phyloP scores from a whole-genome alignment of 2,113 vertebrate species.

The Muntiacus muntjak region DNA sequence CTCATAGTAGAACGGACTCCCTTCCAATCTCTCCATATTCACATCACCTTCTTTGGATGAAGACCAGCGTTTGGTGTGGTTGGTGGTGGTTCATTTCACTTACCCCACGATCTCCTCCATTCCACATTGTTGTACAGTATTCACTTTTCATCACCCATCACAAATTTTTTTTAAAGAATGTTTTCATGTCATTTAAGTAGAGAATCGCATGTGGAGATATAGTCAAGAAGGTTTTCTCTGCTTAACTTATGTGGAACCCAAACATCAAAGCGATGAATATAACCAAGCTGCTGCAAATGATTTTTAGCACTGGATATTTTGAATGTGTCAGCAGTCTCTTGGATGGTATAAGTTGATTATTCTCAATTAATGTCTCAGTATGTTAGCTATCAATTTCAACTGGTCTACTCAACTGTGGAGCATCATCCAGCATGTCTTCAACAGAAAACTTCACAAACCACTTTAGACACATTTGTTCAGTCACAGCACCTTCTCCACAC shows the following conservation, averaged over 20 bases:
- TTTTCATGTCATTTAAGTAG: neutral
- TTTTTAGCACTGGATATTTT: neutral
- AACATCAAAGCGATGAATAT: neutral
- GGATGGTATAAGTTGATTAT: neutral
- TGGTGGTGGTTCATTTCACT: neutral
- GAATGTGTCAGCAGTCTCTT: neutral
- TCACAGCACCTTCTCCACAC: neutral
- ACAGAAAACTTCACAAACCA: neutral
- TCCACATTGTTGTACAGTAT: neutral
- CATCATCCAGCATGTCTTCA: neutral
- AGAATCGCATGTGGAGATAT: neutral
- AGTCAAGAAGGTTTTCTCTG: neutral
- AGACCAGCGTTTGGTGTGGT: neutral
- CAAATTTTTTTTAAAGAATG: neutral
- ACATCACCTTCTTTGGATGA: neutral
- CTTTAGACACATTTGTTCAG: neutral
- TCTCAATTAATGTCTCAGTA: neutral
- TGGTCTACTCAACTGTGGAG: neutral
- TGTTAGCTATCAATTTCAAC: neutral
- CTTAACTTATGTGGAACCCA: neutral
- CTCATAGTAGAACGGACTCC: neutral
- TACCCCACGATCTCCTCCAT: neutral
- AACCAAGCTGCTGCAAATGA: neutral
- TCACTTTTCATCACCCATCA: neutral
- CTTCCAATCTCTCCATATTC: neutral